These are phyloP conservation scores for Anthonomus grandis DNA, from an alignment of 1,140 invertebrate genomes.

Conservation along the genomic window DNA sequence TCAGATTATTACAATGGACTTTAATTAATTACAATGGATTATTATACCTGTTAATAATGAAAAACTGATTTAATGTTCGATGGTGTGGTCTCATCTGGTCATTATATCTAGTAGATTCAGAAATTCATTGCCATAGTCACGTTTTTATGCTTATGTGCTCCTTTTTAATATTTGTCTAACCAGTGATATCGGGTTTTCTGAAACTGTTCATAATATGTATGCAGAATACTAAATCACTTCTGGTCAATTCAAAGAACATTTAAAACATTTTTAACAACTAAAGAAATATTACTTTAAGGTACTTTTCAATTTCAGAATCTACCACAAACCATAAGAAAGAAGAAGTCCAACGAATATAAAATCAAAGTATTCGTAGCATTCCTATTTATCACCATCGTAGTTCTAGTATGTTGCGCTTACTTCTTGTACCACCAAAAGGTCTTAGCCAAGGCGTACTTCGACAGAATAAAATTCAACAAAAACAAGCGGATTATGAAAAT, in stretches of 20 bases:
- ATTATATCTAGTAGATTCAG: too few relatives aligned
- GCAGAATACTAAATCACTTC: too few relatives aligned
- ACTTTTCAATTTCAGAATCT: conserved; percentile 46
- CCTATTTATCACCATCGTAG: conserved; percentile 74
- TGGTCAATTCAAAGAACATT: background rate
- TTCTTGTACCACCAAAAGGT: conserved; percentile 79
- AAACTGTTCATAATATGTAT: too few relatives aligned
- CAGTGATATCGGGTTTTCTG: too few relatives aligned
- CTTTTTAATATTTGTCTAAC: too few relatives aligned
- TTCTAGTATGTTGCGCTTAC: conserved; percentile 78
- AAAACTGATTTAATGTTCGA: too few relatives aligned
- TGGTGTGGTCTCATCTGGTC: too few relatives aligned
- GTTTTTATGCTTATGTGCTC: too few relatives aligned
- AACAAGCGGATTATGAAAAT: conserved; percentile 71
- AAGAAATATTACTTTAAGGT: background rate
- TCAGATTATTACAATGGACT: too few relatives aligned
- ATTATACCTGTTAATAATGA: too few relatives aligned
- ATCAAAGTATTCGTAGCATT: conserved; percentile 75
- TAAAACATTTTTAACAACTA: background rate
- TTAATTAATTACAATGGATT: too few relatives aligned
- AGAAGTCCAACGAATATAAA: conserved; percentile 66
- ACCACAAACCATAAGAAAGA: conserved; percentile 54
- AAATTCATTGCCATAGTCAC: too few relatives aligned
- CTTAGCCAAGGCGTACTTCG: conserved; percentile 75
- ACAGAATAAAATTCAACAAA: conserved; percentile 79